Base-by-base conservation (phyloP, 2,797 vertebrate genomes). In the Tenualosa ilisha region DNA sequence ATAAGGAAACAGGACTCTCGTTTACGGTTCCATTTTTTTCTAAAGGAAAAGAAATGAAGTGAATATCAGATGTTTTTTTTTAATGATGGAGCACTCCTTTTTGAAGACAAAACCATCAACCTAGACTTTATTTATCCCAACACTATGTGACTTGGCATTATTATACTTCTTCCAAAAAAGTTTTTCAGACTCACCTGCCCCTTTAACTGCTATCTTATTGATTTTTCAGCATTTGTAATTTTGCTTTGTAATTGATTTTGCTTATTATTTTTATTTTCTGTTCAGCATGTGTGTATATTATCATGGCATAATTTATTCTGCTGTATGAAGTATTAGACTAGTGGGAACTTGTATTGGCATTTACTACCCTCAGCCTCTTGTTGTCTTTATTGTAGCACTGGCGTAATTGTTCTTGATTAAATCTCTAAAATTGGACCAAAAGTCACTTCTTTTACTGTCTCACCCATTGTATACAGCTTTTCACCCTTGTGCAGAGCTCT, bases 241-340 rank as follows among this genome's bases (percentile, higher is more conserved):
- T 92, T 92, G 86, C 90, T 94, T 92, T 90, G 83, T 92, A 92
- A 86, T 85, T 75, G 68, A 75, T 75, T 79, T 79, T 72, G n/a
- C 3, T 49, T 49, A 0, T 49, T 4, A 5, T 49, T n/a, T 65
- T 84, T 89, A 85, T 84, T 91, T 94, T 94, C 85, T 89, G 89
- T 94, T 95, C 88, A 89, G 93, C 92, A 92, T 94, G 95, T 94
- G 93, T 96, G 95, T 97, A 96, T 97, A 96, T 97, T 96, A 94
- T 95, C 96, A 93, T 96, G 91, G 95, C 95, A 97, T 98, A 97
- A 99, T 98, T 99, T 98, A 98, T 98, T 98, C 96, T 97, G 96
- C 96, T 98, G 95, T 97, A 96, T 97, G 94, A 97, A 96, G 95
- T 97, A 95, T 96, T 97, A 95, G 96, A 96, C 86, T 97, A 97